Conservation (phyloP, 1,140 invertebrate genomes). For the Drosophila mojavensis region DNA sequence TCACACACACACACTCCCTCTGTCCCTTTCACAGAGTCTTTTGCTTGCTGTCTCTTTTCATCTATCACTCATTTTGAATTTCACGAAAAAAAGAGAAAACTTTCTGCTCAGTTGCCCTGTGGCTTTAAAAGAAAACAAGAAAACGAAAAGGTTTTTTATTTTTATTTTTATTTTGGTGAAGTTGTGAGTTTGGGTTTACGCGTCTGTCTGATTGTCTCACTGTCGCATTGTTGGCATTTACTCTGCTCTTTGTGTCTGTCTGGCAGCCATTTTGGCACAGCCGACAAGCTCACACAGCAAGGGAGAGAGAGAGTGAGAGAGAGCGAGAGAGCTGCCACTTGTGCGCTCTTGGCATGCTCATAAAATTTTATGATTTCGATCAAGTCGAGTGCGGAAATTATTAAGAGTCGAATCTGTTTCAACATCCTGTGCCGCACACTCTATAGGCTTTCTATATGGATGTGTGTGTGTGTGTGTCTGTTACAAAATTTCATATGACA, state of each 20-base stretch:
- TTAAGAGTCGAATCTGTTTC: constrained; percentile 83
- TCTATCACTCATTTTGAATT: constrained; percentile 55
- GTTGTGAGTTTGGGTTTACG: constrained; percentile 9
- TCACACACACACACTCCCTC: background rate
- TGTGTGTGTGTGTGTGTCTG: constrained; percentile 2
- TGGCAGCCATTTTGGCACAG: constrained; percentile 73
- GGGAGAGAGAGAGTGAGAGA: constrained; percentile 4
- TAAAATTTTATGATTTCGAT: constrained; percentile 83
- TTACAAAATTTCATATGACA: constrained; percentile 63
- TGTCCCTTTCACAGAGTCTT: background rate
- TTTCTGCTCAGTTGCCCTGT: constrained; percentile 63
- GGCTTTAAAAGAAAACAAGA: constrained; percentile 68
- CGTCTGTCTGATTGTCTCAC: constrained; percentile 35
- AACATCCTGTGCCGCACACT: constrained; percentile 63
- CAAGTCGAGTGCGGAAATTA: constrained; percentile 83
- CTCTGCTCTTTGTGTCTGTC: constrained; percentile 44
- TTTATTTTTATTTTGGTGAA: constrained; percentile 28
- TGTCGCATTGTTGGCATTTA: constrained; percentile 46
- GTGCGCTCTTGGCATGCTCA: constrained; percentile 76
- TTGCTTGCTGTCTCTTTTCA: constrained; percentile 1
- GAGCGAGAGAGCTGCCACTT: constrained; percentile 51
- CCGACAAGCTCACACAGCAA: constrained; percentile 15
- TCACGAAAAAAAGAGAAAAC: constrained; percentile 38
- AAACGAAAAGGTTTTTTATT: too few relatives aligned
- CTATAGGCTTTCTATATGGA: constrained; percentile 31